Evolutionary conservation across 2,888 invertebrate species (phyloP), one percentile per base, ranked within the genome.

Genomic region (Coelopa pilipes): DNA sequence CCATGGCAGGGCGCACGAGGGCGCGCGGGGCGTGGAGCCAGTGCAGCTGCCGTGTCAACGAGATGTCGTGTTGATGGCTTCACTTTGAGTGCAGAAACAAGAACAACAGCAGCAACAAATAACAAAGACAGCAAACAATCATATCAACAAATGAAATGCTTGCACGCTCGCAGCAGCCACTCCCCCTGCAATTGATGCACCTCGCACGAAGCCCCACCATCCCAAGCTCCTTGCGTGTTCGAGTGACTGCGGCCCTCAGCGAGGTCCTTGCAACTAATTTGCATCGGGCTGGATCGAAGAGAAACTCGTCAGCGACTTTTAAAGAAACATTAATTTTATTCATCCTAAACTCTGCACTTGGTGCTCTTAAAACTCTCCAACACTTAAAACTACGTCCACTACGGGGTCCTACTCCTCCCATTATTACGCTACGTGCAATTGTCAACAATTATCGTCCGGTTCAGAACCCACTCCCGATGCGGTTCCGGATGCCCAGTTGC

Each of bases 51-150:
- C 49, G 49, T 49, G 60, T 59, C 60, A 24, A 70, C 49, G 70
- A 19, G 70, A 69, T 67, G 67, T 70, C 60, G 70, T 70, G 63
- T 71, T 71, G 63, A 46, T 57, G 69, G 46, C 69, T 71, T 45
- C 55, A 65, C 63, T 71, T 50, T 55, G 69, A 13, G 19, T 65
- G 71, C 47, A 45, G n/a, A n/a, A n/a, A n/a, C n/a, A n/a, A n/a
- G n/a, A n/a, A n/a, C n/a, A n/a, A n/a, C n/a, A n/a, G n/a, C 55
- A 47, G 24, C 63, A 53, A 53, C 71, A 55, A 63, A 63, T 63
- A 65, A 55, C 45, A 71, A 47, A 63, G 65, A 65, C 71, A 57
- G 53, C 46, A 63, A 63, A 63, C 55, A 71, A 63, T 24, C 21
- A 13, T 24, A 49, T 19, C 45, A 70, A 60, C 60, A 70, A 59